These are phyloP conservation scores for Heliothis virescens DNA, from an alignment of 1,140 invertebrate genomes.

Conservation along the genomic window DNA sequence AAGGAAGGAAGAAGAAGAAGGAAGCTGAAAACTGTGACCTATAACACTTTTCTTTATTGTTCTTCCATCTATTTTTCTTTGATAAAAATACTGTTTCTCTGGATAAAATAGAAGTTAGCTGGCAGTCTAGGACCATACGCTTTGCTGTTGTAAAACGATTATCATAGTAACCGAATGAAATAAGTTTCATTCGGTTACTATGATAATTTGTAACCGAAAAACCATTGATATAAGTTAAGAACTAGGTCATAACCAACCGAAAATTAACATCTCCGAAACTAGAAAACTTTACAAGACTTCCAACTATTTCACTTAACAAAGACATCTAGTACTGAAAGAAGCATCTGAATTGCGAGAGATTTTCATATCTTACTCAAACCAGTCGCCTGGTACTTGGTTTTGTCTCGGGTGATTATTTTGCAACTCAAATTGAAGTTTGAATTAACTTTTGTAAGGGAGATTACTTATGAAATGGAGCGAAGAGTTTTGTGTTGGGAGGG, in stretches of 20 bases:
- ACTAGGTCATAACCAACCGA: neutral
- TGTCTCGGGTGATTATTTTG: conserved; percentile 40
- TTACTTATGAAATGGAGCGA: conserved; percentile 21
- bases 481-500: neutral
- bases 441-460: conserved; percentile 24
- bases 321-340: conserved; percentile 24
- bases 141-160: no score
- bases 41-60: no score
- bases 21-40: no score
- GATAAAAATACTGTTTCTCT: no score
- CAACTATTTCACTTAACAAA: conserved; percentile 26
- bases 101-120: no score
- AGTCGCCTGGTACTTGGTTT: conserved; percentile 34
- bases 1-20: no score
- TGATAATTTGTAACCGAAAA: no score
- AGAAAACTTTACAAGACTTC: neutral
- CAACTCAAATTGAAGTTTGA: conserved; percentile 45
- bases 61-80: no score
- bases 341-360: conserved; percentile 23
- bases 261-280: neutral
- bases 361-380: conserved; percentile 43
- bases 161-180: no score
- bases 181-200: no score
- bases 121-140: no score
- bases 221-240: no score